Percentiles rank a stretch among this genome's conserved stretches.
phyloP scores from a whole-genome alignment of 2,113 vertebrate genomes.

The Microcebus murinus region DNA sequence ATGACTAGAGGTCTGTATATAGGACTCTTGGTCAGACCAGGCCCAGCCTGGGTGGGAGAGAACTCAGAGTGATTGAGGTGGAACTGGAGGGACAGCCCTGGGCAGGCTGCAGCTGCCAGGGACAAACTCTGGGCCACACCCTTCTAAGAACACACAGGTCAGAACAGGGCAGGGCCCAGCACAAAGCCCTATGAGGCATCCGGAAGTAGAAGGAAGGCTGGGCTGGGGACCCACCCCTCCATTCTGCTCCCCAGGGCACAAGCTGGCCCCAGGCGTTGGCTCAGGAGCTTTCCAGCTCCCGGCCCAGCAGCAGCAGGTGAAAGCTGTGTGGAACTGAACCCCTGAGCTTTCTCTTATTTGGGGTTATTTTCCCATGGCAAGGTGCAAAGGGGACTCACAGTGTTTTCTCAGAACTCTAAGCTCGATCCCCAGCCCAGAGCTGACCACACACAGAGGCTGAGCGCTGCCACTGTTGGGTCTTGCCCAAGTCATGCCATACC shows the following conservation, averaged over 20 bases:
- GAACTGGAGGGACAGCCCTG: neutral
- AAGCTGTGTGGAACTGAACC: neutral
- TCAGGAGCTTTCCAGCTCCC: no score
- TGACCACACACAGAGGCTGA: neutral
- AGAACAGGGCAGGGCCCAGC: neutral
- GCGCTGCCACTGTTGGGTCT: neutral
- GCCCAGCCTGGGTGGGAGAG: neutral
- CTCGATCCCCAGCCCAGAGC: neutral
- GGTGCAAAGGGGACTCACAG: neutral
- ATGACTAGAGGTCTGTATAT: no score
- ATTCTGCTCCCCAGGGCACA: neutral
- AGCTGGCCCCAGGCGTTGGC: no score
- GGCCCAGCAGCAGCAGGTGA: no score
- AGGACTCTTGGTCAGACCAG: neutral
- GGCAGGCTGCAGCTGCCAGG: neutral
- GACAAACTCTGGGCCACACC: neutral
- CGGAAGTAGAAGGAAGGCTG: neutral
- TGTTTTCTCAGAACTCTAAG: neutral
- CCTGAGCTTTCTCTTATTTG: neutral
- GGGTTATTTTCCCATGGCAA: neutral
- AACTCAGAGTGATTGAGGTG: neutral
- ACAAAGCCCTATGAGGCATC: neutral
- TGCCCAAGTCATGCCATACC: neutral
- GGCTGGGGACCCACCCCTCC: neutral
- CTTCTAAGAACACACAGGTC: neutral